Evolutionary conservation across 1,140 invertebrate species (phyloP), one percentile per base, ranked within the genome.

Genomic region (Drosophila melanica): DNA sequence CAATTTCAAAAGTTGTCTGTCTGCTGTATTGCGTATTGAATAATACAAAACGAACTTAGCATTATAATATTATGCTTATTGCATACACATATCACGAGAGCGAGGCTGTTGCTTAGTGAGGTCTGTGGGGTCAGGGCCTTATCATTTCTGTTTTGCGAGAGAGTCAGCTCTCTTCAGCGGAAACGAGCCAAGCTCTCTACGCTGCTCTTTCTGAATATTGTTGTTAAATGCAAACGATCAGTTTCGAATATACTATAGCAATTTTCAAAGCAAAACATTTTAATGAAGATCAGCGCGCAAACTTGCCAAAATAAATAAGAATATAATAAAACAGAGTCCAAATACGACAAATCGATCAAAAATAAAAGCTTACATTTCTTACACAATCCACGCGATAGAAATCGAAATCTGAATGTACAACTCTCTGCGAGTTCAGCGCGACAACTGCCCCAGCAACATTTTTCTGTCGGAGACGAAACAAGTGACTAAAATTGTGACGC

Each of bases 121-220:
- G 63, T 47, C 58, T 58, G 51, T 23, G 79, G 81, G 82, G 82
- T 87, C 82, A 87, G 72, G 89, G 84, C 84, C 82, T 87, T 87
- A 87, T 87, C 81, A 57, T 74, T 73, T 68, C 39, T 81, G 78
- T 63, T 81, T 70, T 54, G 12, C 14, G 33, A 55, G 47, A 65
- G 53, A 66, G 39, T 23, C 20, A 3, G 20, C 20, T 5, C 18
- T 20, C 37, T 37, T 18, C 23, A 16, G 12, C 33, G 33, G 8
- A 27, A 27, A 27, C 6, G 27, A 27, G 27, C 5, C 27, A 1
- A 27, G 6, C 9, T 4, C 27, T 10, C 14, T 37, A 8, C 5
- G 14, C 9, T 5, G 11, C 51, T 54, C 41, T 58, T 23, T 59
- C 14, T n/a, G n/a, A 23, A 14, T 50, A 18, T 42, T 66, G 18